Evolutionary conservation across 1,140 invertebrate species (phyloP).

Genomic region (Diprion similis): DNA sequence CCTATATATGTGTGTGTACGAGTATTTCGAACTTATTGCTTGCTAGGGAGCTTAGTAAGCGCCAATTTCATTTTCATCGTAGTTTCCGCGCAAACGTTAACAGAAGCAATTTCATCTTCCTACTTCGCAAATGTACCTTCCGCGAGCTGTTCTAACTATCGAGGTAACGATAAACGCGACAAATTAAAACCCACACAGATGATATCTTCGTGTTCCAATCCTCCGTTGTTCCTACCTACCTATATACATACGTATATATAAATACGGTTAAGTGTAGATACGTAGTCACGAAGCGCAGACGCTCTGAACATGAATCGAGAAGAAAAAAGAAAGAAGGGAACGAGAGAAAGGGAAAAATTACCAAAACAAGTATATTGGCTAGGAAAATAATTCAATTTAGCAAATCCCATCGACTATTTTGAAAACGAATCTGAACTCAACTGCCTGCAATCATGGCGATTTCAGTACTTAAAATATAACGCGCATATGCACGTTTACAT

Average conservation of each 20-base stretch:
- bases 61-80: slow-evolving; percentile 7
- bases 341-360: too few species aligned
- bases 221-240: neutral
- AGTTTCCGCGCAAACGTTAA: slow-evolving; percentile 7
- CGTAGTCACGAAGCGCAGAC: too few species aligned
- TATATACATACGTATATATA: neutral
- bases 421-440: too few species aligned
- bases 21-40: neutral
- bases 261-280: too few species aligned
- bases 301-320: too few species aligned
- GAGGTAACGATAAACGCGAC: slow-evolving; percentile 4
- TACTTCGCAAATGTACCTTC: slow-evolving; percentile 1
- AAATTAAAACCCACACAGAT: slow-evolving; percentile 5
- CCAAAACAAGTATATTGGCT: too few species aligned
- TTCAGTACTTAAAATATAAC: too few species aligned
- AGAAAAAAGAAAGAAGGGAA: too few species aligned
- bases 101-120: slow-evolving; percentile 7
- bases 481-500: too few species aligned
- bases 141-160: neutral
- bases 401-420: too few species aligned
- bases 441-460: too few species aligned
- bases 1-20: neutral
- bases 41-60: neutral
- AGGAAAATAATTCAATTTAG: too few species aligned
- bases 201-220: neutral